Conservation (phyloP, 2,888 invertebrate genomes). For the Stomorhina lunata region DNA sequence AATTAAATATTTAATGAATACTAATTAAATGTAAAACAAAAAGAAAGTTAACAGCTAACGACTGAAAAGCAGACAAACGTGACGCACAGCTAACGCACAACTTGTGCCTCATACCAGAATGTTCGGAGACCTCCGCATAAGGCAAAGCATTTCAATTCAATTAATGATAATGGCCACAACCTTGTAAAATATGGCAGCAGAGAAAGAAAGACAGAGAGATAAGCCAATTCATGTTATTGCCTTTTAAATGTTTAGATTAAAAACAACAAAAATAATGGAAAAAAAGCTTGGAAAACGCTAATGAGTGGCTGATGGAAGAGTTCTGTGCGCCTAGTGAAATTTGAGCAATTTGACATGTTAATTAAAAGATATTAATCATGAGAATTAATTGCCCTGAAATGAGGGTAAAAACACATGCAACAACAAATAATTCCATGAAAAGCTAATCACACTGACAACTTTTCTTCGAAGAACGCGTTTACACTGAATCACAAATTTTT, state of each 20-base stretch:
- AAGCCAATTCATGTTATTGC: conserved; percentile 25
- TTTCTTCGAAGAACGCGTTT: too few species aligned
- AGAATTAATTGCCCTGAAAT: background rate
- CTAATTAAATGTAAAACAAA: conserved; percentile 54
- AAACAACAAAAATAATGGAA: background rate
- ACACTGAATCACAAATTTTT: background rate
- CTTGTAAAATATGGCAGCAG: background rate
- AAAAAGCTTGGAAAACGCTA: background rate
- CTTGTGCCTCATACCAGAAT: background rate
- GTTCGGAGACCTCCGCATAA: background rate
- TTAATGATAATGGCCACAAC: conserved; percentile 23
- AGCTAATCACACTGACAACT: too few species aligned
- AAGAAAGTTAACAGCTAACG: conserved; percentile 23
- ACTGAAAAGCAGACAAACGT: background rate
- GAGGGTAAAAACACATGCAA: too few species aligned
- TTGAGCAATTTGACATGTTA: conserved; percentile 43
- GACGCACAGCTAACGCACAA: background rate
- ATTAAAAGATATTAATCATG: conserved; percentile 11
- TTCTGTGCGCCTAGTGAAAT: conserved; percentile 48
- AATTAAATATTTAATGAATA: conserved; percentile 66
- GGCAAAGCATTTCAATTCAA: background rate
- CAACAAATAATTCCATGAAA: too few species aligned
- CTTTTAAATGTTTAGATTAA: conserved; percentile 36
- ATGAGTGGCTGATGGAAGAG: background rate
- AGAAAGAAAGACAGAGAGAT: conserved; percentile 7